These are phyloP conservation scores for human (Homo sapiens) DNA, from an alignment of 2,113 vertebrate genomes.

Conservation along the genomic window DNA sequence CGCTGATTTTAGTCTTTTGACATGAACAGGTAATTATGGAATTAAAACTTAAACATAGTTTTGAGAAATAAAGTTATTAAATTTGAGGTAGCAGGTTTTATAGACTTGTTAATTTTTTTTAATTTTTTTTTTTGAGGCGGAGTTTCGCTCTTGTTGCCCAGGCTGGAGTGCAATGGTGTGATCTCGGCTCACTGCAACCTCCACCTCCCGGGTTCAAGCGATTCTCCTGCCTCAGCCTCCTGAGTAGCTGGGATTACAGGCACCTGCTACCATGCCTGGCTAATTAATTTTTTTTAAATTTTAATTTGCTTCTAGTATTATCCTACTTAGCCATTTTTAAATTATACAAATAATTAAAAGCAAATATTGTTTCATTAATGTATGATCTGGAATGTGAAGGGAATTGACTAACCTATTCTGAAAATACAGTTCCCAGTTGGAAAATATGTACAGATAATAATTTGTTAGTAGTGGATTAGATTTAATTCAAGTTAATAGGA, in stretches of 20 bases:
- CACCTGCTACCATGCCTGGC: too few relatives aligned
- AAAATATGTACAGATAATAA: not conserved
- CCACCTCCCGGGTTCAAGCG: too few relatives aligned
- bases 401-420: slow-evolving; percentile 45
- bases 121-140: not conserved
- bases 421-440: slow-evolving; percentile 48
- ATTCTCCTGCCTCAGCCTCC: too few relatives aligned
- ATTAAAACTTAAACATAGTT: not conserved
- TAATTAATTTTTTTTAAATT: not conserved
- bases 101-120: not conserved
- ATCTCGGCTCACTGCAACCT: too few relatives aligned
- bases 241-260: too few relatives aligned
- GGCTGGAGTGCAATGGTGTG: too few relatives aligned
- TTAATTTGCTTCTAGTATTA: not conserved
- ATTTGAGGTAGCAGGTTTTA: not conserved
- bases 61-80: slow-evolving; percentile 3
- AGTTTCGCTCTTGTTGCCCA: not conserved
- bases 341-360: slow-evolving; percentile 23
- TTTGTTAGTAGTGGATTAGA: not conserved
- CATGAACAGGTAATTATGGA: not conserved
- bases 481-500: not conserved
- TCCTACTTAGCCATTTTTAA: not conserved
- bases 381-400: not conserved
- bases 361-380: not conserved
- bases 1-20: not conserved